Evolutionary conservation across 2,888 invertebrate genomes (phyloP), one percentile per base, ranked within the genome.

Genomic region (Nomada ferruginata): DNA sequence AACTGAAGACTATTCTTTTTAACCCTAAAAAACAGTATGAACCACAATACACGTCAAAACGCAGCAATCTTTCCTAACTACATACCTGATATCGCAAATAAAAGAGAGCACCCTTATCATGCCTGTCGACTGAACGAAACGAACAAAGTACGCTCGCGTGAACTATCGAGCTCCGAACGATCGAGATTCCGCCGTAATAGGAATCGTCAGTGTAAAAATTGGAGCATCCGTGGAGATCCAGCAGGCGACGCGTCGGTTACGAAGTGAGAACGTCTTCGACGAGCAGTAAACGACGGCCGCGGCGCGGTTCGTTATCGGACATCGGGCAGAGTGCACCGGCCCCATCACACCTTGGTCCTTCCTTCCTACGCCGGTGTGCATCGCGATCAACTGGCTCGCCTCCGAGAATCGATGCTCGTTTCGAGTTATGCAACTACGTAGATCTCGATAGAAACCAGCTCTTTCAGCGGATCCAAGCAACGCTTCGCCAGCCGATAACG

Each of bases 351-450:
- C 85, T 88, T 76, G 78, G 82, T 44, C 83, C 85, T 75, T 42
- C 42, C 42, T 42, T 10, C 50, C 44, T 47, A 18, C 29, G 23
- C 36, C 50, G n/a, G 13, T 11, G 72, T 66, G 82, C 78, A 88
- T 86, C 86, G 88, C 83, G 82, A 87, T 87, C 76, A 44, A 59
- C 75, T 66, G 70, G n/a, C 77, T 71, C 74, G 78, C 72, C 86
- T 79, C 73, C 81, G 82, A 84, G 86, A 81, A 87, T 87, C 88
- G 87, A 89, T 87, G 76, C 82, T 44, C 82, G 78, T 80, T 85
- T 88, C 89, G 82, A 89, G 89, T 90, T 89, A 89, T 89, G 89
- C 89, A 89, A 89, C 90, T 90, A 90, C 89, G 90, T 90, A 85
- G 89, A 89, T 89, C 89, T 81, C 88, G 89, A 89, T 89, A 90